Percentiles rank a stretch among this genome's conserved stretches.
Conservation (phyloP, 2,113 vertebrate genomes). For the Notarius quadriscutis region DNA sequence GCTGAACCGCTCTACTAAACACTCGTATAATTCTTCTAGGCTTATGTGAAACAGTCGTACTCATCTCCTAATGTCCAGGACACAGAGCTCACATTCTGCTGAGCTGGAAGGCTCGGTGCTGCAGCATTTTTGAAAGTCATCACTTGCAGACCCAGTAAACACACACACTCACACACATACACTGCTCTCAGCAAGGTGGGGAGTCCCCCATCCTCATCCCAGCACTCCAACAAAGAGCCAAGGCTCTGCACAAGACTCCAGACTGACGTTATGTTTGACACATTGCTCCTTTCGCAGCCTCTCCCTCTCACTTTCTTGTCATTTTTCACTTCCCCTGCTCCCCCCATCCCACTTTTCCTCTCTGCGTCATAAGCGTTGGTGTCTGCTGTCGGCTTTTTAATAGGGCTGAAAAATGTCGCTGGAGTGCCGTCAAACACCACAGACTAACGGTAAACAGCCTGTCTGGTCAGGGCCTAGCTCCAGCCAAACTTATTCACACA, state of each 20-base stretch:
- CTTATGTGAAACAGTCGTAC: conserved; percentile 25
- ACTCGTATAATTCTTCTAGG: conserved; percentile 8
- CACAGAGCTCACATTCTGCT: conserved; percentile 42
- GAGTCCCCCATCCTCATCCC: conserved; percentile 42
- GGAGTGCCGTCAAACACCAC: conserved; percentile 45
- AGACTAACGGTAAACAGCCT: conserved; percentile 57
- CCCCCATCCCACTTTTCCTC: not conserved
- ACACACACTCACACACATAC: conserved; percentile 21
- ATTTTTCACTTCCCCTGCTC: conserved; percentile 28
- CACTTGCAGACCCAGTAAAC: conserved; percentile 33
- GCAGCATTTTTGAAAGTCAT: conserved; percentile 31
- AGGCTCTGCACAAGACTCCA: conserved; percentile 27
- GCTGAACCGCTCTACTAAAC: conserved; percentile 11
- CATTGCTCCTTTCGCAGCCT: conserved; percentile 36
- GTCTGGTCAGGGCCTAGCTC: conserved; percentile 42
- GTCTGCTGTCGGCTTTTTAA: conserved; percentile 52
- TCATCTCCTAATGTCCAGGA: conserved; percentile 21
- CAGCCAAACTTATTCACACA: conserved; percentile 32
- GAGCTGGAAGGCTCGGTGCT: conserved; percentile 19
- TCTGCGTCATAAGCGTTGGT: conserved; percentile 47
- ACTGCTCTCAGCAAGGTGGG: conserved; percentile 29
- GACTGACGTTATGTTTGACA: conserved; percentile 44
- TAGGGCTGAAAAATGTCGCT: conserved; percentile 49
- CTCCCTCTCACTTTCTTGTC: conserved; percentile 45
- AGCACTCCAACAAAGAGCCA: conserved; percentile 24